phyloP scores from a whole-genome alignment of 2,888 invertebrate species.

The Pandemis corylana region DNA sequence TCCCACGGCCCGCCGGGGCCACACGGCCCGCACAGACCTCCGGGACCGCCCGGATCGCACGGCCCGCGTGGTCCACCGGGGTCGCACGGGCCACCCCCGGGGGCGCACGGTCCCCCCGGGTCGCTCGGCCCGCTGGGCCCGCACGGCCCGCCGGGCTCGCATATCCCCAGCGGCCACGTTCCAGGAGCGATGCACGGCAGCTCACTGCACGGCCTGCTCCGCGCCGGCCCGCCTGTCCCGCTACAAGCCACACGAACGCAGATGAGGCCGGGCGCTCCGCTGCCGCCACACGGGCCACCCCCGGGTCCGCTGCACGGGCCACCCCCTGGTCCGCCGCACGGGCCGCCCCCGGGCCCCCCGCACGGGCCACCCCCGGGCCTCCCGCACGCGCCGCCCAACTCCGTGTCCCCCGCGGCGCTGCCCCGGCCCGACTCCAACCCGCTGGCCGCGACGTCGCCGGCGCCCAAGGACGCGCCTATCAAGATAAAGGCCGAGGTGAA shows the following conservation, averaged over 20 bases:
- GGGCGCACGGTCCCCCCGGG: conserved; percentile 31
- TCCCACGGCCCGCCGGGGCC: conserved; percentile 15
- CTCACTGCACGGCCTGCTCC: conserved; percentile 40
- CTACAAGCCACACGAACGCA: conserved; percentile 33
- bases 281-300: neutral
- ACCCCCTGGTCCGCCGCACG: conserved; percentile 2
- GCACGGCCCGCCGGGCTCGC: conserved; percentile 30
- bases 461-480: conserved; percentile 57
- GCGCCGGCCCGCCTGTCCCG: conserved; percentile 35
- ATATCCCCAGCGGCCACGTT: conserved; percentile 40
- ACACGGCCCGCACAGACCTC: conserved; percentile 41
- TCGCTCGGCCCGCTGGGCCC: conserved; percentile 42
- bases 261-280: conserved; percentile 18
- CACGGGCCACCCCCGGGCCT: conserved; percentile 29
- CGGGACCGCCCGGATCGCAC: conserved; percentile 30
- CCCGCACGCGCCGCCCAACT: conserved; percentile 12
- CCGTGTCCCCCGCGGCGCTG: conserved; percentile 34
- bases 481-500: conserved; percentile 80
- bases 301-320: neutral
- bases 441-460: conserved; percentile 36
- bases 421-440: conserved; percentile 30
- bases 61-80: conserved; percentile 18
- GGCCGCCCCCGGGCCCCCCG: neutral
- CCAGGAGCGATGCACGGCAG: conserved; percentile 20
- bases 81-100: conserved; percentile 14